Evolutionary conservation across 2,113 vertebrate species (phyloP), one percentile per base, ranked within the genome.

Genomic region (Pedionomus torquatus): DNA sequence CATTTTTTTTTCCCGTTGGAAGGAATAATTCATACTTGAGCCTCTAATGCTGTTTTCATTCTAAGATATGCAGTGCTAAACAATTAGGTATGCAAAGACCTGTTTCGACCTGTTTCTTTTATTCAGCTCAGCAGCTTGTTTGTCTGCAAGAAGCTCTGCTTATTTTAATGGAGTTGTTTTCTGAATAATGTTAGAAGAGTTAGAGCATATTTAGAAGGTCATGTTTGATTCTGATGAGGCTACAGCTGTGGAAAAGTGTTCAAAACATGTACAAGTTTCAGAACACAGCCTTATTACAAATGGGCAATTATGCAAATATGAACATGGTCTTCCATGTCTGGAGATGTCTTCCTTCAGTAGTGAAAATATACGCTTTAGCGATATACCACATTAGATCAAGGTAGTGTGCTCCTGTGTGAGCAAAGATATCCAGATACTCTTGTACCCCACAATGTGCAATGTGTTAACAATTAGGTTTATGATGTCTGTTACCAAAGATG

Each of bases 181-280:
- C 87, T 89, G 92, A 94, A 77, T 89, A 68, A 20, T 46, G 9
- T 74, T 84, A 41, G 63, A 78, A 74, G 64, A 93, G 41, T 86
- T 89, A 89, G 64, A 81, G 46, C 65, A 41, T 66, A 82, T 89
- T 89, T 91, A 89, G 90, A 77, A 87, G 84, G 78, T 91, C 51
- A 12, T 24, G 23, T 77, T 91, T 90, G 72, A 72, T 51, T 87
- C 69, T 77, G 77, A 74, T 84, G 78, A 78, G 72, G 41, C 69
- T 70, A 57, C 44, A 87, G 64, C 77, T 94, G 58, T 0, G 1
- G 33, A 41, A 69, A 77, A 74, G 16, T 39, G 44, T 77, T 94
- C 55, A 76, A 71, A 79, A 26, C 12, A 5, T 13, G 21, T 81
- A 24, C 0, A 1, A 49, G 37, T 78, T 81, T 69, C 18, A 64